A percentile compares a stretch with the other conserved stretches of the same genome.
phyloP scores from a whole-genome alignment of 2,888 invertebrate genomes.

The Archaeoteleia sp. region DNA sequence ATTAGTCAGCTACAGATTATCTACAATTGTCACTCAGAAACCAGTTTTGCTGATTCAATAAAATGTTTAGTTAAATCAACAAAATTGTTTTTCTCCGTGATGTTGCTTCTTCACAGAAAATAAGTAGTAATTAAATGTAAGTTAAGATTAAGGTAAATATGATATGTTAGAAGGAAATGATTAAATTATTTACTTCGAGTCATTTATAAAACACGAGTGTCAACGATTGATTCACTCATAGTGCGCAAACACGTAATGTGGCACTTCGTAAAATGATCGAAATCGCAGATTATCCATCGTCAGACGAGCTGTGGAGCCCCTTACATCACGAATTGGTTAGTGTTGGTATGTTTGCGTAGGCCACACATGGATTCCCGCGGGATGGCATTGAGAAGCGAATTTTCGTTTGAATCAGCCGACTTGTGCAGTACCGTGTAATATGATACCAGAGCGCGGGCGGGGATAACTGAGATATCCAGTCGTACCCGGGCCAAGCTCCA shows the following conservation, averaged over 20 bases:
- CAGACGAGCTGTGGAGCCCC: constrained; percentile 36
- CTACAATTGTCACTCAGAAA: no score
- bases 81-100: no score
- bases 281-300: constrained; percentile 44
- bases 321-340: constrained; percentile 42
- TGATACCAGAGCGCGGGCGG: constrained; percentile 49
- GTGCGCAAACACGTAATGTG: constrained; percentile 17
- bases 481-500: constrained; percentile 49
- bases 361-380: constrained; percentile 34
- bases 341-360: constrained; percentile 37
- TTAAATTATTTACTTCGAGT: constrained; percentile 16
- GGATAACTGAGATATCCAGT: constrained; percentile 57
- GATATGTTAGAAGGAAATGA: no score
- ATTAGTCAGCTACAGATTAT: no score
- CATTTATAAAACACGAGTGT: constrained; percentile 15
- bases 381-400: constrained; percentile 39
- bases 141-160: no score
- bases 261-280: constrained; percentile 32
- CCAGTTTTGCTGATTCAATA: no score
- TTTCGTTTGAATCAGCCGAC: constrained; percentile 47
- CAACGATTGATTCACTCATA: constrained; percentile 4
- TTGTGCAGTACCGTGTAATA: constrained; percentile 55
- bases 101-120: no score
- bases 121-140: no score
- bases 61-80: no score